These are phyloP conservation scores for Tetrapedia diversipes DNA, from an alignment of 2,888 invertebrate species.

Conservation along the genomic window DNA sequence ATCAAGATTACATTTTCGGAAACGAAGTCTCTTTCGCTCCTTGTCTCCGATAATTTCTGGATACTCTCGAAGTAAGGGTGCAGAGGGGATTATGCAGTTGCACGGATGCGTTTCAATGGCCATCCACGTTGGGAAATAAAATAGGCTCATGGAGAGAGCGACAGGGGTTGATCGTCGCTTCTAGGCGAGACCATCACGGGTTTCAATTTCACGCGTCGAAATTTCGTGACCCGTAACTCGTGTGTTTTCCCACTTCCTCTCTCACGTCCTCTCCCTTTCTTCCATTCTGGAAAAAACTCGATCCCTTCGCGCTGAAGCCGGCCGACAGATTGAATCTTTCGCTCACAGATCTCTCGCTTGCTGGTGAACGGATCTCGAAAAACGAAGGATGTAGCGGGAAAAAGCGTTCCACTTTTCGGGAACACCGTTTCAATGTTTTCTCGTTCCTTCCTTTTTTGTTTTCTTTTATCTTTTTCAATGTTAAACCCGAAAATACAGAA, in stretches of 20 bases:
- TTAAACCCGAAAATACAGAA: background rate
- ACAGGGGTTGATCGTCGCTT: conserved; percentile 15
- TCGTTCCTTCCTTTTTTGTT: background rate
- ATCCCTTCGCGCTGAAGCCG: conserved; percentile 14
- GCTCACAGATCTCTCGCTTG: conserved; percentile 21
- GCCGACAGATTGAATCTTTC: conserved; percentile 46
- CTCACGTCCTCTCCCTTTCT: background rate
- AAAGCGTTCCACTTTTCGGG: background rate
- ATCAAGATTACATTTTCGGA: conserved; percentile 30
- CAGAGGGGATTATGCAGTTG: conserved; percentile 14
- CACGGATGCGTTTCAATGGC: conserved; percentile 7
- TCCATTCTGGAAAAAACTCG: conserved; percentile 1
- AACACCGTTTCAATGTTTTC: conserved; percentile 4
- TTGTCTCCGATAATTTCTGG: conserved; percentile 41
- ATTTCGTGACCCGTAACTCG: conserved; percentile 17
- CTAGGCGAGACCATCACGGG: conserved; percentile 26
- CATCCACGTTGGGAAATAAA: conserved; percentile 23
- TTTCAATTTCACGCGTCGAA: conserved; percentile 48
- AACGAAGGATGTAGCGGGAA: conserved; percentile 2
- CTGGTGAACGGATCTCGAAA: conserved; percentile 2
- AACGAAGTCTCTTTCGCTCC: conserved; percentile 27
- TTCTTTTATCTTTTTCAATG: background rate
- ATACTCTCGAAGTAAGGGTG: background rate
- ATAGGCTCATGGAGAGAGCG: conserved; percentile 5
- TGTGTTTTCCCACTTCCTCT: background rate